Base-by-base conservation (phyloP, 1,140 invertebrate genomes). In the Vanessa tameamea region DNA sequence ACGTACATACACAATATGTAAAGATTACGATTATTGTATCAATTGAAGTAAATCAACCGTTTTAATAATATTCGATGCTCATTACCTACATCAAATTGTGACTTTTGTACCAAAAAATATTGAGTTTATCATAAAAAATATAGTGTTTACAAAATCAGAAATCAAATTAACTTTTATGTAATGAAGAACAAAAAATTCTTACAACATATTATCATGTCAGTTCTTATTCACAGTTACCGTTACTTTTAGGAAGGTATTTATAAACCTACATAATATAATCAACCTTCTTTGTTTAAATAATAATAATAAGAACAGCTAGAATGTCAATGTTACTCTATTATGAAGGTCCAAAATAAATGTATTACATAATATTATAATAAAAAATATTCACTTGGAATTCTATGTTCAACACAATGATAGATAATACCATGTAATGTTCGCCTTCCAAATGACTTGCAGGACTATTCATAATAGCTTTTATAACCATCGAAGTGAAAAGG, bases 401-500 rank as follows among this genome's bases (percentile, higher is more conserved):
- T 1, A 11, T 43, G 37, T 43, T 43, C 9, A 43, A 43, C 3
- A 55, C 4, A 55, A 55, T 55, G 9, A 9, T 20, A n/a, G 7
- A 23, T 57, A 23, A 57, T 23, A 57, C 20, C 12, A 23, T 57
- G 53, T 57, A 57, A 57, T 20, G 20, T 26, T 61, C 23, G 26
- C 55, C n/a, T 63, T 51, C 47, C n/a, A 53, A 61, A 67, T 71
- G 63, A 71, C 73, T 71, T 71, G 68, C 69, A 67, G 68, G 73
- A 61, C 47, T 47, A 71, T 67, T 75, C 73, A 75, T 75, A 71
- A 66, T 53, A 61, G 73, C 64, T 67, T 53, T 75, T 65, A 70
- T 65, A 70, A 57, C 69, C 64, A 70, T 68, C 64, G 50, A 74
- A 64, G 63, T 51, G 63, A 75, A 75, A 75, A 75, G 47, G 64